Base-by-base conservation (phyloP, 2,113 vertebrate species). In the Oreocharis arfaki region DNA sequence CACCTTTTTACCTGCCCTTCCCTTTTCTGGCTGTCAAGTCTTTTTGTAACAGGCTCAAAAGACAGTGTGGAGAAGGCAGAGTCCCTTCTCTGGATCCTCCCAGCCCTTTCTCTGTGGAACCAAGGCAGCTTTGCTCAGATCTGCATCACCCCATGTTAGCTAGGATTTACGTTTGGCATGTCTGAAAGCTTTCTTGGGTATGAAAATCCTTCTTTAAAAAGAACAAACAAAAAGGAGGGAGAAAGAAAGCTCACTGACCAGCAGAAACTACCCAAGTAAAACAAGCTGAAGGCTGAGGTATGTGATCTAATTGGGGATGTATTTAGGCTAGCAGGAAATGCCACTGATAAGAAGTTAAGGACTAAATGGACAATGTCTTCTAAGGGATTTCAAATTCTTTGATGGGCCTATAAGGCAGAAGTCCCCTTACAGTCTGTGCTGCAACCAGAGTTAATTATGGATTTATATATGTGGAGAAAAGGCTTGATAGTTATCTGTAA, bases 271-370 rank as follows among this genome's bases (percentile, higher is more conserved):
- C 68, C 76, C 32, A 90, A 89, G 71, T 70, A 77, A 89, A 86
- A 59, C 47, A 81, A 68, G 44, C 83, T 90, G 50, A 93, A 69
- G 67, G 67, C 79, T 86, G 71, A 90, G 83, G 55, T 92, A 95
- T 84, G 84, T 64, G 86, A 89, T 92, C 95, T 96, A 95, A 93
- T 68, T 92, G 78, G 79, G 94, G 52, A 55, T 92, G 68, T 67
- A 92, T 95, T 96, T 81, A 84, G 86, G 68, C 73, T 84, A 70
- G 82, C 44, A 93, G 95, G 91, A 95, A 95, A 96, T 89, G 86
- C 93, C 86, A 89, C 76, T 91, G 94, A 96, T 97, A 97, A 96
- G 92, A 89, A 95, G 64, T 81, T 95, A 75, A 96, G 60, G 89
- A 77, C 91, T 97, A 94, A 95, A 91, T 91, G 85, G 76, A 75